Evolutionary conservation across 2,113 vertebrate species (phyloP).

Genomic region (Dromiciops gliroides): DNA sequence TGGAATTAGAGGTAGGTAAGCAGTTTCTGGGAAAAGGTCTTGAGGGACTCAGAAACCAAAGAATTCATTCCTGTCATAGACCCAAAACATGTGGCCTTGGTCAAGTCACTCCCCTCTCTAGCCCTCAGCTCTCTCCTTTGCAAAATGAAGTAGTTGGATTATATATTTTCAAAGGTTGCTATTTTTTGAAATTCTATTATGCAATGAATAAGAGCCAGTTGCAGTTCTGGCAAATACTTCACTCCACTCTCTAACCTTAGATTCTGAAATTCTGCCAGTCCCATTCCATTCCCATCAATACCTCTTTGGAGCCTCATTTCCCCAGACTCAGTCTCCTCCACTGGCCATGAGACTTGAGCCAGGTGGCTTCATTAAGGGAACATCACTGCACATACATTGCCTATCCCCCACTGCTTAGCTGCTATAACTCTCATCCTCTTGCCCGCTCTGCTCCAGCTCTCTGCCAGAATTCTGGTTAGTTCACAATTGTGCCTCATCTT

Average conservation of each 20-base stretch:
- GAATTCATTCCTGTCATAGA: neutral
- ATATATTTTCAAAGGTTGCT: neutral
- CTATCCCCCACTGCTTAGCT: neutral
- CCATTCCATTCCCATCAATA: neutral
- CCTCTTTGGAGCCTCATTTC: neutral
- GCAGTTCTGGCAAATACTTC: neutral
- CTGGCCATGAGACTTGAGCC: neutral
- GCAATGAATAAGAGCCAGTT: neutral
- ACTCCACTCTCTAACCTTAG: neutral
- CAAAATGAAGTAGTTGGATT: neutral
- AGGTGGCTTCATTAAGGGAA: neutral
- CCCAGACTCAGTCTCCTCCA: neutral
- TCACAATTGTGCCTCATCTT: neutral
- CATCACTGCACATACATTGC: neutral
- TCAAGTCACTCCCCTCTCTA: neutral
- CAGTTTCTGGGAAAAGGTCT: neutral
- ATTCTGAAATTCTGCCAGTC: neutral
- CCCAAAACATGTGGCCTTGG: neutral
- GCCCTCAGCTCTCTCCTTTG: neutral
- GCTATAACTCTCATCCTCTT: neutral
- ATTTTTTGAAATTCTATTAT: neutral
- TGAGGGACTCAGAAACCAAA: neutral
- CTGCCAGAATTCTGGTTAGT: neutral
- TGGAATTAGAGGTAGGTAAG: neutral
- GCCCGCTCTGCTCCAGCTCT: neutral